These are phyloP conservation scores for Drosophila bipectinata DNA, from an alignment of 1,140 invertebrate genomes.

Conservation along the genomic window DNA sequence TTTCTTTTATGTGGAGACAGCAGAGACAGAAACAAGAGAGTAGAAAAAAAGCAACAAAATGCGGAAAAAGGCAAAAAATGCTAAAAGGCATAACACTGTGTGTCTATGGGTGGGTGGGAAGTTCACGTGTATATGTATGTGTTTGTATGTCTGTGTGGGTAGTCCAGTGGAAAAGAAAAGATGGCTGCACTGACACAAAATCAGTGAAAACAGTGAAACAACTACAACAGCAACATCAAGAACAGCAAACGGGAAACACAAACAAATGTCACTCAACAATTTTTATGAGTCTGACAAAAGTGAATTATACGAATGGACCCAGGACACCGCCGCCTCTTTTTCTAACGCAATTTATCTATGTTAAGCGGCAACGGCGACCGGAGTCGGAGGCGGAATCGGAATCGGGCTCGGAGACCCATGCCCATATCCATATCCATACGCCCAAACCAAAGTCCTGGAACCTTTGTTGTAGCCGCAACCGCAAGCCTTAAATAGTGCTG, in stretches of 20 bases:
- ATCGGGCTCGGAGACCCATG: conserved; percentile 3
- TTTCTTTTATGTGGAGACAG: conserved; percentile 74
- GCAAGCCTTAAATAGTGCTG: conserved; percentile 15
- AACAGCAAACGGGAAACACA: conserved; percentile 75
- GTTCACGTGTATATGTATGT: conserved; percentile 14
- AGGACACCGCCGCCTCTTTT: conserved; percentile 76
- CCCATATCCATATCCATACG: conserved; percentile 14
- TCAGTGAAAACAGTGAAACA: conserved; percentile 66
- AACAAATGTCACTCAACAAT: conserved; percentile 82
- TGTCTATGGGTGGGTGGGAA: conserved; percentile 15
- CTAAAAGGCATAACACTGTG: conserved; percentile 46
- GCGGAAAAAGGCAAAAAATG: conserved; percentile 38
- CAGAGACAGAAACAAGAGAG: conserved; percentile 70
- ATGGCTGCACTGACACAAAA: conserved; percentile 76
- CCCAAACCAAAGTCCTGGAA: background rate
- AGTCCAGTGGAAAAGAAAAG: conserved; percentile 74
- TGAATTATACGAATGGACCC: conserved; percentile 82
- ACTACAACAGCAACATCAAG: conserved; percentile 40
- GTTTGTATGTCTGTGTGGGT: conserved; percentile 31
- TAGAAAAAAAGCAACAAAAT: background rate
- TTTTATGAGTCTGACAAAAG: conserved; percentile 82
- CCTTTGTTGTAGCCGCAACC: conserved; percentile 9
- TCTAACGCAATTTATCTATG: conserved; percentile 82
- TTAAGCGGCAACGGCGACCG: conserved; percentile 65
- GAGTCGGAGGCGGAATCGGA: conserved; percentile 9